These are phyloP conservation scores for Phaenicophaeus curvirostris DNA, from an alignment of 2,797 vertebrate genomes.

Conservation along the genomic window DNA sequence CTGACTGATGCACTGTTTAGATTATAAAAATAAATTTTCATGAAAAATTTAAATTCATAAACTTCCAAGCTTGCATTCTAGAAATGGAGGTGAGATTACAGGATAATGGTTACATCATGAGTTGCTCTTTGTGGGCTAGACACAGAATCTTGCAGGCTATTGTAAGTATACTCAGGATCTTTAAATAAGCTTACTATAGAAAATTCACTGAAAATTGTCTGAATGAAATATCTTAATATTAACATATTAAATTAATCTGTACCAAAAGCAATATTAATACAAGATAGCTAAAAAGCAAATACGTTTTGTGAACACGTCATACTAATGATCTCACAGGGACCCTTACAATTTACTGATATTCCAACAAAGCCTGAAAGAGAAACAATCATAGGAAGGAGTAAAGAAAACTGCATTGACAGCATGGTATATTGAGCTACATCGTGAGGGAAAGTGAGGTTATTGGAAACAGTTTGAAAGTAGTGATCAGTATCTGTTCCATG, in stretches of 20 bases:
- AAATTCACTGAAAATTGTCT: not conserved
- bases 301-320: rapidly evolving
- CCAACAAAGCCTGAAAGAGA: not conserved
- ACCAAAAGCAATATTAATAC: not conserved
- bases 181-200: not conserved
- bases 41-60: not conserved
- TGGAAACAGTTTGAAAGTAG: not conserved
- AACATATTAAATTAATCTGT: not conserved
- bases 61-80: not conserved
- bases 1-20: not conserved
- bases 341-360: not conserved
- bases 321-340: not conserved
- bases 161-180: not conserved
- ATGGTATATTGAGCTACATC: not conserved
- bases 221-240: not conserved
- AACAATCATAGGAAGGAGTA: not conserved
- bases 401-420: not conserved
- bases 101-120: not conserved
- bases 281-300: not conserved
- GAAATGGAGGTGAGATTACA: not conserved
- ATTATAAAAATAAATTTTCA: not conserved
- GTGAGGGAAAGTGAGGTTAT: not conserved
- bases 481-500: not conserved
- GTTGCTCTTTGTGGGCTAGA: not conserved
- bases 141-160: not conserved